Evolutionary conservation across 1,140 invertebrate genomes (phyloP), one percentile per base, ranked within the genome.

Genomic region (Platorchestia sp.): DNA sequence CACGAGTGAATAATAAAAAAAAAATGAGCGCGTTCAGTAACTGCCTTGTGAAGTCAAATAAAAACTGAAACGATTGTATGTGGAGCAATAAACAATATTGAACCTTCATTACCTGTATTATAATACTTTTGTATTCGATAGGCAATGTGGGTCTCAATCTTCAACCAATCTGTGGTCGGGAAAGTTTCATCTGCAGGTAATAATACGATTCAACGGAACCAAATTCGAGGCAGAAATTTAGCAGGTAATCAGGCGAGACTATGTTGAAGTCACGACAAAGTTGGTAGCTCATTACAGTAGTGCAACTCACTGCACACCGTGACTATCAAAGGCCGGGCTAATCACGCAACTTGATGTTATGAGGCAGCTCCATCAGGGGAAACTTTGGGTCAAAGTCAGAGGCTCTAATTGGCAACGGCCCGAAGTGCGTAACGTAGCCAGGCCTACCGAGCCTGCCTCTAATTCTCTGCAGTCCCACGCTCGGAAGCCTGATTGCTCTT

Each of bases 321-420:
- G 14, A 75, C 59, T 75, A 75, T 75, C 59, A 75, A 75, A 75
- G 59, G 59, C 59, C 59, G 10, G 14, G 59, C 59, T 75, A 75
- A 75, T 75, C 59, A 75, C 59, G 59, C 59, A 75, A 75, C 59
- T 75, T 75, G 59, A 75, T 75, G 59, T 75, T 75, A 75, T 75
- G 59, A 75, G 59, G 59, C 59, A 75, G 27, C 59, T 75, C 7
- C 59, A 75, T 75, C 59, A 75, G 59, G 59, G 59, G 59, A 75
- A 75, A 75, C 59, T 75, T 75, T 75, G 59, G 59, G 59, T 75
- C 59, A 75, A 75, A 75, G 59, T 75, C 59, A 75, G 59, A 75
- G 59, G 27, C 59, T 19, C 36, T 75, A 75, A 75, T 75, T 75
- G 59, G 59, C 14, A 75, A 27, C 59, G 59, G 59, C 59, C 59